These are phyloP conservation scores for Tridacna crocea DNA, from an alignment of 2,888 invertebrate species.

Conservation along the genomic window DNA sequence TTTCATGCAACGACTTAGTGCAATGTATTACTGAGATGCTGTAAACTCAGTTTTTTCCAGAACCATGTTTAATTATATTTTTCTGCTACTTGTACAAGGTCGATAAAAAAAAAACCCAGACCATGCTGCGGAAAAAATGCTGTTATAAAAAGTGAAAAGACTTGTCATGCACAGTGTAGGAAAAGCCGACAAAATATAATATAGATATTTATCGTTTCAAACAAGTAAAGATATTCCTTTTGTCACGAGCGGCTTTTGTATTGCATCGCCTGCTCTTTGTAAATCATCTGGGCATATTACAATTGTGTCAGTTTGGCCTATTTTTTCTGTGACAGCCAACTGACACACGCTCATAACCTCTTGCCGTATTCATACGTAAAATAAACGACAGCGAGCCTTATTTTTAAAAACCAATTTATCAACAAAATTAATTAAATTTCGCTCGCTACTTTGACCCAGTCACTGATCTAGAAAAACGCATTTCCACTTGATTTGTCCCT, in stretches of 20 bases:
- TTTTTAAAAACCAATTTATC: slow-evolving; percentile 65
- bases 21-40: too few species aligned
- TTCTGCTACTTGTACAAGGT: too few species aligned
- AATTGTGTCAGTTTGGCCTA: slow-evolving; percentile 33
- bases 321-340: slow-evolving; percentile 29
- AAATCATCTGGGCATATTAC: background rate
- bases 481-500: slow-evolving; percentile 52
- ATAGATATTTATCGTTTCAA: background rate
- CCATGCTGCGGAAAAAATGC: too few species aligned
- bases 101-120: too few species aligned
- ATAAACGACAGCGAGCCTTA: slow-evolving; percentile 41
- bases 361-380: slow-evolving; percentile 43
- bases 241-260: background rate
- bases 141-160: too few species aligned
- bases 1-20: too few species aligned
- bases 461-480: slow-evolving; percentile 61
- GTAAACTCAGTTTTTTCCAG: too few species aligned
- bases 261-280: slow-evolving; percentile 1
- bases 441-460: slow-evolving; percentile 57
- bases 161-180: too few species aligned
- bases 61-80: too few species aligned
- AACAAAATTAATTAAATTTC: slow-evolving; percentile 65
- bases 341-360: slow-evolving; percentile 24
- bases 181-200: background rate
- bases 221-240: background rate